Base-by-base conservation (phyloP, 2,113 vertebrate species). In the Thermophis baileyi region DNA sequence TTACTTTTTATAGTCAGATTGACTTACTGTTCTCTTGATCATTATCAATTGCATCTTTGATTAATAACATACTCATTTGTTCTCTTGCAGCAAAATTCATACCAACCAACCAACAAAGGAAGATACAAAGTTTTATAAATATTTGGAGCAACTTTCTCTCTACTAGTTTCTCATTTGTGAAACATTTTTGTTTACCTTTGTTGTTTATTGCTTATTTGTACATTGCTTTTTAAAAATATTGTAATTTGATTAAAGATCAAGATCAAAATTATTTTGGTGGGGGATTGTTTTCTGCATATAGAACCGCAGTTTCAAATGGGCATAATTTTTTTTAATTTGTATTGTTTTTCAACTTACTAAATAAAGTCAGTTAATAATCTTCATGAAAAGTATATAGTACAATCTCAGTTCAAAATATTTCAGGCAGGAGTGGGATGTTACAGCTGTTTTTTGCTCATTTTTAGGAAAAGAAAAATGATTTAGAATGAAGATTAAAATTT, bases 101-200 rank as follows among this genome's bases (percentile, higher is more conserved):
- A 99, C 98, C 99, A 99, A 97, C 99, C 99, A 27, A 99, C 99
- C 91, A 99, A 98, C 98, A 99, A 99, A 98, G 98, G 99, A 97
- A 98, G 99, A 96, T 99, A 99, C 98, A 99, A 99, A 97, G 99
- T 99, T 95, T 96, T 99, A 96, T 99, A 98, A 98, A 97, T 94
- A 85, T 91, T 94, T 93, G 94, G 94, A 96, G 91, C 93, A 93
- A 60, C 49, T 35, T 69, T 0, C 57, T 94, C 91, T 96, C 94
- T 96, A 94, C 95, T 93, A 92, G 92, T 90, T 96, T 95, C 95
- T 95, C 95, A 95, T 97, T 94, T 95, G 95, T 97, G 97, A 96
- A 94, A 95, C 93, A 94, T 95, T 97, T 69, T 95, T 97, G 85
- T 97, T 90, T 96, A 94, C 96, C 96, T 97, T 94, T 96, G 93